Evolutionary conservation across 2,888 invertebrate genomes (phyloP), one percentile per base, ranked within the genome.

Genomic region (Synanthedon formicaeformis): DNA sequence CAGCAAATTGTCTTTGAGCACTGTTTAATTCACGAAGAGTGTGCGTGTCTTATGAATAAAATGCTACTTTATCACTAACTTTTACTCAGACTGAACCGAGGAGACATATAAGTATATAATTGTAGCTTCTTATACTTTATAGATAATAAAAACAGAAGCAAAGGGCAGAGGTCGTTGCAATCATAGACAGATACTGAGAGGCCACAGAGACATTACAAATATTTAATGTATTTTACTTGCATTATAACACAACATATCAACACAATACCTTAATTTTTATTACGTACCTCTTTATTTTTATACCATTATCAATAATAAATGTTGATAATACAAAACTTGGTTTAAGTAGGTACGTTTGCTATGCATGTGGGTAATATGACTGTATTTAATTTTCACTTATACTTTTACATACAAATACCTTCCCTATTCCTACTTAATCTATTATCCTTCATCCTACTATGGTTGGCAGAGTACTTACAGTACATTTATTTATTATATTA

Each of bases 111-210:
- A 77, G 76, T 75, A 79, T 66, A 76, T 78, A 72, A 68, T 71
- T 79, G 75, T 78, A 75, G 76, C 77, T 80, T 75, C 78, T 79
- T 74, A 80, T 80, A 81, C 80, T 80, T 80, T 73, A 60, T 65
- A 75, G 80, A 81, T 82, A 83, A 81, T 71, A 71, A 61, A 65
- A 67, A 65, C 66, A 73, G 70, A 61, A 68, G 65, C 72, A 66
- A 59, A 67, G 81, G 72, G 66, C 81, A 77, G 61, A 74, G 86
- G 84, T 81, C 80, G 69, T 56, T 86, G 86, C 86, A 87, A 85
- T 87, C 84, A 71, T 72, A 72, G 65, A 60, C 71, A 69, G 85
- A 86, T 86, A 86, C 67, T 58, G 68, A 65, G 73, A 64, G 71
- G 73, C 69, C 69, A 69, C 68, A 73, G 72, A 78, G 81, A 82